Evolutionary conservation across 2,797 vertebrate genomes (phyloP), one percentile per base, ranked within the genome.

Genomic region (Neostethus bicornis): DNA sequence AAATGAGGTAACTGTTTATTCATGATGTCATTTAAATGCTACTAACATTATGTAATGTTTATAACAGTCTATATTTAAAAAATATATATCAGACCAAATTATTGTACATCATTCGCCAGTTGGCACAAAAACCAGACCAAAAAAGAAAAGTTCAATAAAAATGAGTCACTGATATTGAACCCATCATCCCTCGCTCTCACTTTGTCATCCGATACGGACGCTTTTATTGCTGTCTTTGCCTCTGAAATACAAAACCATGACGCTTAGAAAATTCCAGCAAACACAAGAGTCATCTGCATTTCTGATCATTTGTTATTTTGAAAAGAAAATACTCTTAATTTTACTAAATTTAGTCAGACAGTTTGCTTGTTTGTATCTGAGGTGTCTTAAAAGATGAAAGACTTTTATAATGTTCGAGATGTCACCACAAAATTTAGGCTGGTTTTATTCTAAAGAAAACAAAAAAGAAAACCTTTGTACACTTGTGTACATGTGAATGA

Each of bases 121-220:
- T 35, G 16, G n/a, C 37, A 61, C 43, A 52, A 8, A 23, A 70
- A 73, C 74, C 49, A 60, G 55, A 61, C 45, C 4, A 24, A 24
- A 2, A 23, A 35, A 48, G 44, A 53, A 44, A 53, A 41, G 60
- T 69, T 83, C 80, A 75, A 85, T 85, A 86, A 70, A 75, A 53
- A 77, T 77, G 76, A 86, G 67, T 84, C 79, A 67, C 26, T 74
- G 84, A 79, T 81, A 88, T 83, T 74, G 66, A 77, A 85, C 20
- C 73, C 73, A 26, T 29, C 49, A 50, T 43, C 63, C 44, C 48
- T 52, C 69, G 54, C 64, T 48, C 63, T 75, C 76, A 80, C 79
- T 78, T 75, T 82, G 87, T 76, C 79, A 86, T 70, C 50, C 65
- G 80, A 85, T 83, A 83, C 62, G 37, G 68, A 76, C 65, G 69